These are phyloP conservation scores for Nomada hirtipes DNA, from an alignment of 2,888 invertebrate species.

Conservation along the genomic window DNA sequence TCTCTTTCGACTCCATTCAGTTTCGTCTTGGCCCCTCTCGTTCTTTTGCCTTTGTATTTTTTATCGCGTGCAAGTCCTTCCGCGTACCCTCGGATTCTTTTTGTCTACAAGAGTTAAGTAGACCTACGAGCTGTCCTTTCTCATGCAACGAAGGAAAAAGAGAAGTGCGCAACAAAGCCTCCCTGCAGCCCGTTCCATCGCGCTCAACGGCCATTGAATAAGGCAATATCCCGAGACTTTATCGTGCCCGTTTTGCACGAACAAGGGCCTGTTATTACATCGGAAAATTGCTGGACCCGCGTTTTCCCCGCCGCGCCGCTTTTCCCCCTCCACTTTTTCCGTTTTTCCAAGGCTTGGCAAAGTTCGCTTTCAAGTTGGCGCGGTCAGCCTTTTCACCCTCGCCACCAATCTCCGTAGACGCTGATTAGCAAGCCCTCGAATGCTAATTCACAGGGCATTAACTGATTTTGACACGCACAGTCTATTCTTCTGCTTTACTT, in stretches of 20 bases:
- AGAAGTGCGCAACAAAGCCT: slow-evolving; percentile 62
- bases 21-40: neutral
- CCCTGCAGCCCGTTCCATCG: slow-evolving; percentile 61
- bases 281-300: slow-evolving; percentile 62
- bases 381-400: neutral
- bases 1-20: neutral
- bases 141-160: slow-evolving; percentile 7
- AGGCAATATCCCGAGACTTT: slow-evolving; percentile 68
- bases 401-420: neutral
- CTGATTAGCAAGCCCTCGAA: no score
- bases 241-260: slow-evolving; percentile 61
- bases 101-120: slow-evolving; percentile 27
- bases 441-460: no score
- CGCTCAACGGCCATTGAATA: slow-evolving; percentile 66
- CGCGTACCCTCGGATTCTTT: neutral
- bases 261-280: slow-evolving; percentile 67
- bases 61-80: neutral
- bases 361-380: slow-evolving; percentile 18
- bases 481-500: no score
- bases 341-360: slow-evolving; percentile 1
- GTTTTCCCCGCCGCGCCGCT: slow-evolving; percentile 14
- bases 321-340: neutral
- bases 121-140: slow-evolving; percentile 33
- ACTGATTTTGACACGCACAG: no score
- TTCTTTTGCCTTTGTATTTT: neutral